Evolutionary conservation across 2,888 invertebrate species (phyloP), one percentile per base, ranked within the genome.

Genomic region (Chalcosyrphus nemorum): DNA sequence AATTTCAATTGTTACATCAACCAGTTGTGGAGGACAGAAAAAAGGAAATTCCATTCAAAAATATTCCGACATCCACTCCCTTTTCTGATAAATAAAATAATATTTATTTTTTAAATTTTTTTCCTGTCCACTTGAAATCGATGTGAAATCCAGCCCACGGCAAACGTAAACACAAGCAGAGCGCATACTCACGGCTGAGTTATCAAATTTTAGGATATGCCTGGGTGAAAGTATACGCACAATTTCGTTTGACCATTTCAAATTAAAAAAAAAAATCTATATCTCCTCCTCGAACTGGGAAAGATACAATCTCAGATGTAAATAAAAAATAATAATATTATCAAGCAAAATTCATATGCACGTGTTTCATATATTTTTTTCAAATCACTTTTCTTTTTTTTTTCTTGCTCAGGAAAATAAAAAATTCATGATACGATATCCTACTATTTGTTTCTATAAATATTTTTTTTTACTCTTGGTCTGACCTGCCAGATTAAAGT

Each of bases 401-500:
- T 2, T 29, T n/a, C n/a, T n/a, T n/a, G n/a, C n/a, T n/a, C n/a
- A n/a, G n/a, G n/a, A n/a, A n/a, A n/a, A n/a, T n/a, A n/a, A n/a
- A n/a, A n/a, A n/a, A n/a, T n/a, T n/a, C n/a, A n/a, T 63, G 35
- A 47, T 32, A 35, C 47, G 47, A 52, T 66, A 41, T 54, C 41
- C 52, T 66, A 21, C 24, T 66, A 24, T 52, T n/a, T n/a, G n/a
- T n/a, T n/a, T 66, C 66, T 61, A 72, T 43, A 63, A 63, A 72
- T 63, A 72, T 54, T 72, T n/a, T n/a, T n/a, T n/a, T n/a, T 43
- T 5, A 13, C 52, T 61, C 54, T 63, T 61, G 61, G 32, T 72
- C 43, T 72, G 61, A 61, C 50, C 61, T 19, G 41, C n/a, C 41
- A 32, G 72, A 72, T 72, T 72, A 43, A 63, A 72, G 32, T 63